Conservation (phyloP, 2,113 vertebrate genomes). For the Thermophis baileyi region DNA sequence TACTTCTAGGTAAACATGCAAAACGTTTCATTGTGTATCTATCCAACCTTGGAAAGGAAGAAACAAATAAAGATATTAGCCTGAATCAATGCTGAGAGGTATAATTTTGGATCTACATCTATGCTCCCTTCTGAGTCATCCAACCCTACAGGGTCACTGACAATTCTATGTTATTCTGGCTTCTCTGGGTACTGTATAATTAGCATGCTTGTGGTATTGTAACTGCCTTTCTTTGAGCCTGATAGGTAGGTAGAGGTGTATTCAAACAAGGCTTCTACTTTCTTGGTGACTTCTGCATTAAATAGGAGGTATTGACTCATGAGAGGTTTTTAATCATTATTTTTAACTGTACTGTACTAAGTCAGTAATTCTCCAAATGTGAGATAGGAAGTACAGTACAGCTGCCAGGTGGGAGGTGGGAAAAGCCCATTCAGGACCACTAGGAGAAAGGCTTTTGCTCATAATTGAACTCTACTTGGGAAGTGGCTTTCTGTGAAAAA, state of each 20-base stretch:
- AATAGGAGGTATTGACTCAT: background rate
- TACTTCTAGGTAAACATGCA: background rate
- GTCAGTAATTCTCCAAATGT: background rate
- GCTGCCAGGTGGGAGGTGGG: background rate
- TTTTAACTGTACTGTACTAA: background rate
- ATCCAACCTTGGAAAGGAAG: background rate
- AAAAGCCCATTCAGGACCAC: background rate
- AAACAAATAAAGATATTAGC: background rate
- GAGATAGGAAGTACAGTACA: background rate
- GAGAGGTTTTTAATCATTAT: background rate
- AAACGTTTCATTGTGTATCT: background rate
- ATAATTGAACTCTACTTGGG: background rate
- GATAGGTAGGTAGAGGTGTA: background rate
- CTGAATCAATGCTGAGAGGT: background rate
- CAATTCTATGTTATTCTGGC: background rate
- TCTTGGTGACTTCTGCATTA: background rate
- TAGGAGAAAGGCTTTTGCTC: background rate
- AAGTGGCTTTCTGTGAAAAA: slow-evolving; percentile 1
- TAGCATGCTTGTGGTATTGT: background rate
- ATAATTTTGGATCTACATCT: background rate
- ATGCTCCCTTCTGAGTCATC: background rate
- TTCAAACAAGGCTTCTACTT: background rate
- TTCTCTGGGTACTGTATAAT: background rate
- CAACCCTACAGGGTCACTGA: background rate
- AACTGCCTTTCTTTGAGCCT: background rate